Evolutionary conservation across 1,140 invertebrate species (phyloP), one percentile per base, ranked within the genome.

Genomic region (Lordiphosa collinella): DNA sequence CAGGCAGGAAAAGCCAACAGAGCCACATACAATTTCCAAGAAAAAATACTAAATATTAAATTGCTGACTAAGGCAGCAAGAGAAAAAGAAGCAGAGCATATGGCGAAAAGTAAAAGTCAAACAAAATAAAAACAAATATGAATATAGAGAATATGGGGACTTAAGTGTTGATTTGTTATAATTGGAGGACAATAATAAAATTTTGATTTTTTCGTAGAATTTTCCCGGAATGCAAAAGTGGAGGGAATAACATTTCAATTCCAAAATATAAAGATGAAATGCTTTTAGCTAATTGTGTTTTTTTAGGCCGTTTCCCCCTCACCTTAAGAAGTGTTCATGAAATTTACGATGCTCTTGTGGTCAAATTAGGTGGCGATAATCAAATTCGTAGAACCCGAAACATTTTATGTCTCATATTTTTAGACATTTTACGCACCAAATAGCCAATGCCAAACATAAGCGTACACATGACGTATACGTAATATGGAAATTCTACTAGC

Each of bases 401-500:
- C 18, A 44, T 56, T 59, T 59, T 31, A 60, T 56, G 68, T 32
- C 10, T 55, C 4, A 55, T 46, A 63, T 51, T 71, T 64, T 60
- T 49, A 65, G 54, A 44, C 44, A 57, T 70, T 63, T 54, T 46
- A 62, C 52, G 37, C 47, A 58, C 56, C 59, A 59, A 75, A 55
- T 62, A 44, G 47, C 71, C 76, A 80, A 80, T 82, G 76, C 71
- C 71, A 82, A 70, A 68, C 10, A 16, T 3, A 38, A 53, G 25
- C 10, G 46, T 29, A 59, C 50, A 57, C 76, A 82, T 82, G 76
- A 75, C 76, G 71, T 80, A 80, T 80, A 44, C 76, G 76, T 82
- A 60, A 82, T 82, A 55, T 71, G 9, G 4, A 40, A 53, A 16
- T 47, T 29, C 22, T 18, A 18, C 11, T 2, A 18, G n/a, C 48